Evolutionary conservation across 2,888 invertebrate genomes (phyloP).

Genomic region (Parapristionchus giblindavisi): DNA sequence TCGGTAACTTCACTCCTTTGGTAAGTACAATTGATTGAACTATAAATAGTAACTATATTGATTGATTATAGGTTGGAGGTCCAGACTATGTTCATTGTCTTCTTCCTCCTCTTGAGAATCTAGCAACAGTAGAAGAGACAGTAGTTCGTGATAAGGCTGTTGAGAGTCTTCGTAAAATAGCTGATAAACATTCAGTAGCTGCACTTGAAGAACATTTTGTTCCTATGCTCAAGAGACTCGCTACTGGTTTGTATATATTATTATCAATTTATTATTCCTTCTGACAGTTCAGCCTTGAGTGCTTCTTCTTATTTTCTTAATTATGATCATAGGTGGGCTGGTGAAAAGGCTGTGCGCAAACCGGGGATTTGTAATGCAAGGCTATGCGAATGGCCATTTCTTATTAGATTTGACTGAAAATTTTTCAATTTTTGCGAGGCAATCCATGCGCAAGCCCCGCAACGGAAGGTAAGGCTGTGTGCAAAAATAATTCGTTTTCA

Average conservation of each 20-base stretch:
- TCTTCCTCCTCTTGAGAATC: constrained; percentile 88
- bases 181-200: constrained; percentile 88
- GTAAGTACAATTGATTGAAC: constrained; percentile 69
- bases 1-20: constrained; percentile 91
- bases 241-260: constrained; percentile 71
- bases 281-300: too few relatives aligned
- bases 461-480: too few relatives aligned
- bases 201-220: constrained; percentile 95
- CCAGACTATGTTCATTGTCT: constrained; percentile 91
- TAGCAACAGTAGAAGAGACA: constrained; percentile 98
- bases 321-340: too few relatives aligned
- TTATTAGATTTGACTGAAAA: too few relatives aligned
- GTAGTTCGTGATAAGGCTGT: constrained; percentile 99
- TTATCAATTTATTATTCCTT: too few relatives aligned
- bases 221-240: constrained; percentile 85
- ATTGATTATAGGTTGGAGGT: constrained; percentile 80
- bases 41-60: not conserved
- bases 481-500: too few relatives aligned
- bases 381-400: too few relatives aligned
- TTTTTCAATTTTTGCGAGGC: too few relatives aligned
- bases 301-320: too few relatives aligned
- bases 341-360: too few relatives aligned
- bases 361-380: too few relatives aligned
- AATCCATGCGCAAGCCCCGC: too few relatives aligned
- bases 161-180: constrained; percentile 86